Evolutionary conservation across 1,140 invertebrate genomes (phyloP), one percentile per base, ranked within the genome.

Genomic region (Drosophila sp.): DNA sequence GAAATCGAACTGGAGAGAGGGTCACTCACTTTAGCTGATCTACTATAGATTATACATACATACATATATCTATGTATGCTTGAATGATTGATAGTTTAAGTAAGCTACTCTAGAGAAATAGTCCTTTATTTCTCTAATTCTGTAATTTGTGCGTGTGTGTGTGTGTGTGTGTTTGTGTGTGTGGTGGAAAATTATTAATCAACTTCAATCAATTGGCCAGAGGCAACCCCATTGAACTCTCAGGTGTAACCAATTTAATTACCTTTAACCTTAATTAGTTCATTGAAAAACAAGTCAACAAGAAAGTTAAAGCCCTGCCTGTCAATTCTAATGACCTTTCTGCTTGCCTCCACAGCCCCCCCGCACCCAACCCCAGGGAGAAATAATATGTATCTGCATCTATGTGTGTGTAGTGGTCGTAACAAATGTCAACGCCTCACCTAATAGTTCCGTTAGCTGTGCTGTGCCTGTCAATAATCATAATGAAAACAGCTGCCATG

Each of bases 401-500:
- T 25, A 0, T 44, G 3, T 47, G 17, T 50, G 23, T 50, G 23
- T 27, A 7, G 44, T 50, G 25, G 44, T 66, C 73, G 76, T 64
- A 81, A 79, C 83, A 55, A 78, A 76, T 67, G 83, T 86, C 79
- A 86, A 87, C 83, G 83, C 83, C 83, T 87, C 69, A 67, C 55
- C 58, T 87, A 87, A 87, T 87, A 87, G 76, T 87, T 58, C 84
- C 70, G 79, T 86, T 86, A 80, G 83, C 64, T 61, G 60, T 47
- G 35, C 35, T 38, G 35, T 50, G 62, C 76, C 83, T 87, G 83
- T 87, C 83, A 89, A 87, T 87, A 86, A 79, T 73, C 78, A 81
- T 81, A 77, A 77, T 87, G 84, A 87, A 86, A 79, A 81, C 83
- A 87, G 84, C 83, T 87, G 83, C 72, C 79, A 72, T 66, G 66